These are phyloP conservation scores for Nebria ingens DNA, from an alignment of 1,140 invertebrate species.

Conservation along the genomic window DNA sequence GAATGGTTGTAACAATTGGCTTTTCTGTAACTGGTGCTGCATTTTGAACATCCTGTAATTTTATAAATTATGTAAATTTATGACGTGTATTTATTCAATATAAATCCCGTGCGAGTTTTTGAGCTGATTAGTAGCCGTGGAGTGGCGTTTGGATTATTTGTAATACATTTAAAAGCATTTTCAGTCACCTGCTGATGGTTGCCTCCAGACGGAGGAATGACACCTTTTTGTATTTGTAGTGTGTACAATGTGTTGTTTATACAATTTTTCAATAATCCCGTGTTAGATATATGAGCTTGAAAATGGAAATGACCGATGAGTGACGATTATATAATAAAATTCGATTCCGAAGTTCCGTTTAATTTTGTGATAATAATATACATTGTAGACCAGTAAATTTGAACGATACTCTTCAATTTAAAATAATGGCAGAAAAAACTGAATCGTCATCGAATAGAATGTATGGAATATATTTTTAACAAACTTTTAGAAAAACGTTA, in stretches of 20 bases:
- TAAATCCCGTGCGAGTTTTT: neutral
- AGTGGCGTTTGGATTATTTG: neutral
- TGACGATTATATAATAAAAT: too few relatives aligned
- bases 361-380: too few relatives aligned
- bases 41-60: neutral
- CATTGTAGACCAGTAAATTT: too few relatives aligned
- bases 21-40: neutral
- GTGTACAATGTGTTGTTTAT: neutral
- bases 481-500: too few relatives aligned
- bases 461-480: too few relatives aligned
- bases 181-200: neutral
- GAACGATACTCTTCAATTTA: too few relatives aligned
- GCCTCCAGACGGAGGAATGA: neutral
- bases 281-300: neutral
- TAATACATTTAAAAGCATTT: neutral
- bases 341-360: too few relatives aligned
- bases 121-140: neutral
- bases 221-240: neutral
- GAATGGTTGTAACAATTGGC: too few relatives aligned
- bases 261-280: neutral
- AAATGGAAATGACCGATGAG: conserved; percentile 6
- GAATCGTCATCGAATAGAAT: too few relatives aligned
- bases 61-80: neutral
- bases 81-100: too few relatives aligned
- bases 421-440: too few relatives aligned